A percentile compares a stretch with the other conserved stretches of the same genome.
These are phyloP conservation scores for Neolamprologus fasciatus DNA, from an alignment of 2,113 vertebrate genomes.

Conservation along the genomic window DNA sequence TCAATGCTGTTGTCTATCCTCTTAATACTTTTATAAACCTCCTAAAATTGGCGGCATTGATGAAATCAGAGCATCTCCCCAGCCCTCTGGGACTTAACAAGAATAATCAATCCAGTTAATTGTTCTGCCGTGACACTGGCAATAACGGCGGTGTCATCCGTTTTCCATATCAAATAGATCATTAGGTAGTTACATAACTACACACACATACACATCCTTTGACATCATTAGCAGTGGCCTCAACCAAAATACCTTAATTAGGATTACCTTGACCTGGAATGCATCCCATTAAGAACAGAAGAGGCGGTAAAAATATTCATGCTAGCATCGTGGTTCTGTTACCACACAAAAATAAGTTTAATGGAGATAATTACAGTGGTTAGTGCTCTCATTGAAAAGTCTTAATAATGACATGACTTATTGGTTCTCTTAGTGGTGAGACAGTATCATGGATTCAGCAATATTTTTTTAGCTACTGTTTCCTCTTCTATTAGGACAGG, in stretches of 20 bases:
- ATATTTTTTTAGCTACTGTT: not conserved
- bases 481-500: not conserved
- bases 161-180: conserved; percentile 57
- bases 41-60: conserved; percentile 3
- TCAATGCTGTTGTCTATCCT: not conserved
- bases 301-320: not conserved
- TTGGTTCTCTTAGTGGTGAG: not conserved
- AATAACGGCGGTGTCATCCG: conserved; percentile 38
- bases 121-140: conserved; percentile 28
- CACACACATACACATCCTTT: not conserved
- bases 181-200: conserved; percentile 39
- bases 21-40: conserved; percentile 3
- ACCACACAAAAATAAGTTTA: conserved; percentile 13
- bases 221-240: conserved; percentile 44
- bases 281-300: conserved; percentile 37
- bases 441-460: not conserved
- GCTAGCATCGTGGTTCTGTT: not conserved
- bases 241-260: conserved; percentile 47
- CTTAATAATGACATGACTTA: not conserved
- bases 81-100: conserved; percentile 23
- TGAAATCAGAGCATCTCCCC: not conserved
- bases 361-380: conserved; percentile 5
- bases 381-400: not conserved
- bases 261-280: conserved; percentile 53
- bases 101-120: conserved; percentile 59